Conservation (phyloP, 1,140 invertebrate species). For the Lordiphosa clarofinis region DNA sequence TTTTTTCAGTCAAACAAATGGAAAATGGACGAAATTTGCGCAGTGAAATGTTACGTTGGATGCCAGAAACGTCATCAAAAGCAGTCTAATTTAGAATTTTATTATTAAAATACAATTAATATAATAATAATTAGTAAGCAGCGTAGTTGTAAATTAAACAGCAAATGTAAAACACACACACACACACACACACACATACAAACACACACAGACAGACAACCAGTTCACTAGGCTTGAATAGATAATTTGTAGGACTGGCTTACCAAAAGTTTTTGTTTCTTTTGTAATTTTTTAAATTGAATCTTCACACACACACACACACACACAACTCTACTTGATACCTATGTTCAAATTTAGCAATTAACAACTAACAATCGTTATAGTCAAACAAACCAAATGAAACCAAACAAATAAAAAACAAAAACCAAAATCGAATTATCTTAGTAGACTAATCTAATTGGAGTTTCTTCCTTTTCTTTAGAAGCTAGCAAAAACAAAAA, state of each 20-base stretch:
- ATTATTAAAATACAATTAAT: constrained; percentile 64
- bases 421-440: constrained; percentile 53
- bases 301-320: constrained; percentile 41
- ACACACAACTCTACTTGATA: constrained; percentile 68
- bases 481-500: constrained; percentile 54
- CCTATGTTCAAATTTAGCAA: constrained; percentile 76
- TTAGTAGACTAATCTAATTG: constrained; percentile 76
- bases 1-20: constrained; percentile 73
- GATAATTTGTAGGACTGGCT: constrained; percentile 35
- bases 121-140: constrained; percentile 62
- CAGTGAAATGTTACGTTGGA: constrained; percentile 79
- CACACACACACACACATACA: constrained; percentile 20
- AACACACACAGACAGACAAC: constrained; percentile 28
- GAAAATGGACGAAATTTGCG: constrained; percentile 79
- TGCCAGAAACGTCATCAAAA: constrained; percentile 80
- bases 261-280: constrained; percentile 27
- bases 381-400: constrained; percentile 42
- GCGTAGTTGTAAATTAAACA: constrained; percentile 73
- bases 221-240: constrained; percentile 60
- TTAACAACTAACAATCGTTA: constrained; percentile 73
- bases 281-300: constrained; percentile 54
- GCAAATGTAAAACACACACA: constrained; percentile 50
- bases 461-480: constrained; percentile 76
- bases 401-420: constrained; percentile 21
- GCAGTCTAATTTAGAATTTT: constrained; percentile 79